Evolutionary conservation across 2,888 invertebrate genomes (phyloP), one percentile per base, ranked within the genome.

Genomic region (Drosophila bunnanda): DNA sequence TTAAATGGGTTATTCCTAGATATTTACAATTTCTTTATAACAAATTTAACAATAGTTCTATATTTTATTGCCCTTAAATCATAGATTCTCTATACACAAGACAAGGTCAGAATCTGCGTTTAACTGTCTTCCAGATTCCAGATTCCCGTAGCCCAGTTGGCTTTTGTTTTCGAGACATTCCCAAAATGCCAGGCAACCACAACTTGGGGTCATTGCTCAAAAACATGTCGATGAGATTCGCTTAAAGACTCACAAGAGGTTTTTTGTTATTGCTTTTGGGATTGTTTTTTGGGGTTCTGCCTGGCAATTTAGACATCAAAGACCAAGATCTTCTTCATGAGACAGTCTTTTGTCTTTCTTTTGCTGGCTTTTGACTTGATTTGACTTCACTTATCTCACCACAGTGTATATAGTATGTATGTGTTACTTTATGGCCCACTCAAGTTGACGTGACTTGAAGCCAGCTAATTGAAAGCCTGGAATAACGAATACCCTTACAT

Each of bases 141-240:
- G 28, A 20, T 44, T 44, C 41, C 22, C 22, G 30, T 41, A 15
- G 17, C 25, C 32, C 34, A 6, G 7, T 0, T 57, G 10, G 32
- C 28, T 46, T 59, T 62, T 48, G 60, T 62, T 20, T 15, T 10
- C 1, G 41, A 34, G 46, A 20, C 17, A 48, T 34, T 46, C 46
- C 20, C 4, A 15, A 53, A 53, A 52, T 44, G 53, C 36, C 43
- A 30, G 34, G 30, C 60, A 32, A 28, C 61, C 28, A 36, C 15
- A 34, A 61, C 67, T 55, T 72, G 80, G 80, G 86, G 83, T 86
- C 83, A 80, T 80, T 80, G 76, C 76, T 82, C 77, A 80, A 76
- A 70, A 32, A 13, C 30, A 32, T 48, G 48, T 32, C 48, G 48
- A 28, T 13, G 13, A 22, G 36, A 30, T 28, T 25, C 43, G 38